A percentile compares a stretch with the other conserved stretches of the same genome.
Conservation (phyloP, 2,888 invertebrate genomes). For the Spicauda simplicius region DNA sequence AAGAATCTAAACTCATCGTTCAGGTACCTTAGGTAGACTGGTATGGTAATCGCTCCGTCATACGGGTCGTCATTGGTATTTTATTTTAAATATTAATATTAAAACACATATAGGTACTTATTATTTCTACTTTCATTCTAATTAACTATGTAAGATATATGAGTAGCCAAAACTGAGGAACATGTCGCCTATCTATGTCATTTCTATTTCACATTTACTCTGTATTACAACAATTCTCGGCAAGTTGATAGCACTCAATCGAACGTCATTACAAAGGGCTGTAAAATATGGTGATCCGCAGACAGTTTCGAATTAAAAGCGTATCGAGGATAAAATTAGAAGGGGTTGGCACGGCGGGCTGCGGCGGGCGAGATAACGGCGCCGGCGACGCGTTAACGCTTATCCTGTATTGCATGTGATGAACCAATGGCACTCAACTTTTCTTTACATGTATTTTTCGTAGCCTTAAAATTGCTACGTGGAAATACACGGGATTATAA, state of each 20-base stretch:
- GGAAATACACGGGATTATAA: too few relatives aligned
- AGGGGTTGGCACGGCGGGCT: constrained; percentile 68
- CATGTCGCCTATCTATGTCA: background rate
- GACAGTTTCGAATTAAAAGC: constrained; percentile 71
- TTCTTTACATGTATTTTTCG: background rate
- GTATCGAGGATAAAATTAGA: constrained; percentile 64
- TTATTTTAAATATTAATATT: too few relatives aligned
- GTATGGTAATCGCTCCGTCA: too few relatives aligned
- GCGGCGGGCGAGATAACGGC: constrained; percentile 66
- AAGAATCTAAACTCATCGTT: too few relatives aligned
- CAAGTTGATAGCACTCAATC: constrained; percentile 64
- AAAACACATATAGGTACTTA: too few relatives aligned
- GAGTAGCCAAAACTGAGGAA: too few relatives aligned
- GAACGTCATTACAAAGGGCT: constrained; percentile 63
- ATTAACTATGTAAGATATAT: too few relatives aligned
- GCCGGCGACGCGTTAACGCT: constrained; percentile 62
- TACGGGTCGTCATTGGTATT: too few relatives aligned
- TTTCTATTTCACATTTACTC: constrained; percentile 3
- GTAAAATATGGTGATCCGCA: constrained; percentile 79
- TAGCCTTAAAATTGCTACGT: too few relatives aligned
- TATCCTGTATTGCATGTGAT: constrained; percentile 61
- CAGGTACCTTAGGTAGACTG: too few relatives aligned
- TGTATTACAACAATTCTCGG: constrained; percentile 17
- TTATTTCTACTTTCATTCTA: too few relatives aligned
- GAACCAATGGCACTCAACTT: constrained; percentile 50